Evolutionary conservation across 2,888 invertebrate genomes (phyloP).

Genomic region (Frankliniella fusca): DNA sequence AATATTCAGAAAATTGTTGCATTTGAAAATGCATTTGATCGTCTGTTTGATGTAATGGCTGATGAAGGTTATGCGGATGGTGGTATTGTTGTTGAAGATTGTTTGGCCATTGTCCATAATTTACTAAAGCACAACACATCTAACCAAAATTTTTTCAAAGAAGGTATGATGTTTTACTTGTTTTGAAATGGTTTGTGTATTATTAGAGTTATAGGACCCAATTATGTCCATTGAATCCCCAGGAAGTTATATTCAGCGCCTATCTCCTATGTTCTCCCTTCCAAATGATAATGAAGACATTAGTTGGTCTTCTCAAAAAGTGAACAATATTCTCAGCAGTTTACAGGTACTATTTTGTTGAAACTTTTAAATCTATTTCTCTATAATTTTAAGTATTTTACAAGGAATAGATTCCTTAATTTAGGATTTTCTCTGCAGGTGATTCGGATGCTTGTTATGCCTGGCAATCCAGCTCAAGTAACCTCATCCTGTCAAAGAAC

Average conservation of each 20-base stretch:
- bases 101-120: conserved; percentile 86
- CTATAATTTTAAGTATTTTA: neutral
- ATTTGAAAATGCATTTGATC: conserved; percentile 97
- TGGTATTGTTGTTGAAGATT: conserved; percentile 97
- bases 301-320: conserved; percentile 90
- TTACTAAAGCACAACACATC: conserved; percentile 91
- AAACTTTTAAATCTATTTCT: conserved; percentile 35
- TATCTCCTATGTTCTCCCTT: conserved; percentile 82
- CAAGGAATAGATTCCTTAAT: neutral
- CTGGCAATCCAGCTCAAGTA: conserved; percentile 84
- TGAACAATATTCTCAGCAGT: conserved; percentile 89
- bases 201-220: conserved; percentile 16
- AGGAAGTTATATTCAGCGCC: conserved; percentile 84
- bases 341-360: conserved; percentile 59
- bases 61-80: conserved; percentile 92
- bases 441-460: conserved; percentile 86
- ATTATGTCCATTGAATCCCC: conserved; percentile 24
- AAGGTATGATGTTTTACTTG: conserved; percentile 54
- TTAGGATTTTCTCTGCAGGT: conserved; percentile 39
- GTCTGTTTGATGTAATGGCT: conserved; percentile 85
- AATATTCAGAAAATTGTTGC: conserved; percentile 99
- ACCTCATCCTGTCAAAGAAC: conserved; percentile 75
- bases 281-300: conserved; percentile 62
- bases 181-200: conserved; percentile 9
- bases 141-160: conserved; percentile 98